Conservation (phyloP, 2,113 vertebrate genomes). For the Forbesichthys agassizii region DNA sequence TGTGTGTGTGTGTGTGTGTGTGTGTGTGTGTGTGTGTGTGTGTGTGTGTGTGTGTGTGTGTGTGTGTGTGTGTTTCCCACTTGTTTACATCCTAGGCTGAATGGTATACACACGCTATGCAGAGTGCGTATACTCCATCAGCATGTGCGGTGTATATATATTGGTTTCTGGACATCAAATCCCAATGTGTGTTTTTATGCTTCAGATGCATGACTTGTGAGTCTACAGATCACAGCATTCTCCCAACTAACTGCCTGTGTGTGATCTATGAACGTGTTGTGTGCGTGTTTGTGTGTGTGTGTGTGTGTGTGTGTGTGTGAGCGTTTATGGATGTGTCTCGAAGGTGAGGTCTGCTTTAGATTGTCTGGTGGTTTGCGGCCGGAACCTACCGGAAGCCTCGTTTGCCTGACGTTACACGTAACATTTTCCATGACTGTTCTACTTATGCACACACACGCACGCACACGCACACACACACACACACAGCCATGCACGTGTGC, state of each 20-base stretch:
- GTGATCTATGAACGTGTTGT: slow-evolving; percentile 3
- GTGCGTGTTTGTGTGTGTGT: not conserved
- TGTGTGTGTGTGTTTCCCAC: not conserved
- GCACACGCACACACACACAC: not conserved
- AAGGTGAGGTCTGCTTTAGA: slow-evolving; percentile 46
- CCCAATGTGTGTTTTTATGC: too few species aligned
- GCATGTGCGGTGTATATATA: not conserved
- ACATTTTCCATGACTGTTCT: slow-evolving; percentile 60
- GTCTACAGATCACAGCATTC: not conserved
- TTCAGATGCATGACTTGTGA: not conserved
- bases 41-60: not conserved
- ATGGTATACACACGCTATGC: too few species aligned
- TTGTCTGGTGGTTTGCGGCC: slow-evolving; percentile 67
- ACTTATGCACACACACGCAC: slow-evolving; percentile 21
- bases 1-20: too few species aligned
- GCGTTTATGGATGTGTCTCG: slow-evolving; percentile 26
- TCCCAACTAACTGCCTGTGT: not conserved
- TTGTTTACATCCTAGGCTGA: too few species aligned
- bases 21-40: too few species aligned
- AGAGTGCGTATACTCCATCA: not conserved
- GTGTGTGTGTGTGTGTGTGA: not conserved
- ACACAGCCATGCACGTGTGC: not conserved
- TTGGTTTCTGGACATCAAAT: too few species aligned
- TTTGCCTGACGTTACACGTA: slow-evolving; percentile 58
- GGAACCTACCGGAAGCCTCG: slow-evolving; percentile 32